Evolutionary conservation across 1,140 invertebrate genomes (phyloP), one percentile per base, ranked within the genome.

Genomic region (Conus ventricosus): DNA sequence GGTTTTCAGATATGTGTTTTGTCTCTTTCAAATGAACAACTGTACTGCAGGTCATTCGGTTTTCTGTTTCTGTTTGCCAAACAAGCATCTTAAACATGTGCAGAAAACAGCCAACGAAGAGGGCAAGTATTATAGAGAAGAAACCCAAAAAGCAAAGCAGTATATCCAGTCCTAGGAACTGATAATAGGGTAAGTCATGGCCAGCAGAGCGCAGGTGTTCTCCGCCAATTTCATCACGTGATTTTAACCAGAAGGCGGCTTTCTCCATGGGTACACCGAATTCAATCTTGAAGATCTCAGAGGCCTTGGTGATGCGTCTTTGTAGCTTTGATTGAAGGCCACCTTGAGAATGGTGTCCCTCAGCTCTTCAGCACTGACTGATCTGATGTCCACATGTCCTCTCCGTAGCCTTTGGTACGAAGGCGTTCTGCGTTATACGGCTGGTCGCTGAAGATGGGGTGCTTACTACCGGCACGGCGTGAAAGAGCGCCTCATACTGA

Each of bases 371-470:
- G 89, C 89, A 5, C 91, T 92, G n/a, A 93, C 88, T 17, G 92
- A 90, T 53, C 92, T 84, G 75, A 93, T 91, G 76, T 94, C 87
- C 57, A 95, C 86, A 23, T n/a, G 91, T 90, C 11, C 11, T 92
- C 85, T 10, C 94, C 95, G 27, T 94, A 93, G 25, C 94, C 94
- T 78, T 92, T 92, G 51, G 93, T 88, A 63, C 92, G 89, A 88
- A 95, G 90, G 60, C 93, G 91, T 11, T 91, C 88, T 6, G 94
- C 90, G 92, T 96, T 96, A 13, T 94, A 94, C 10, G 90, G 91
- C 91, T 97, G 97, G 91, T 97, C 97, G 2, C 96, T 97, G 86
- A 96, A 96, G 87, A 97, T 94, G 15, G 97, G 97, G 97, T 96
- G n/a, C 96, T 96, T 8, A 98, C 94, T 67, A 97, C 96, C 0